Percentiles rank a stretch among this genome's conserved stretches.
Conservation (phyloP, 2,888 invertebrate genomes). For the Agapetus fuscipes region DNA sequence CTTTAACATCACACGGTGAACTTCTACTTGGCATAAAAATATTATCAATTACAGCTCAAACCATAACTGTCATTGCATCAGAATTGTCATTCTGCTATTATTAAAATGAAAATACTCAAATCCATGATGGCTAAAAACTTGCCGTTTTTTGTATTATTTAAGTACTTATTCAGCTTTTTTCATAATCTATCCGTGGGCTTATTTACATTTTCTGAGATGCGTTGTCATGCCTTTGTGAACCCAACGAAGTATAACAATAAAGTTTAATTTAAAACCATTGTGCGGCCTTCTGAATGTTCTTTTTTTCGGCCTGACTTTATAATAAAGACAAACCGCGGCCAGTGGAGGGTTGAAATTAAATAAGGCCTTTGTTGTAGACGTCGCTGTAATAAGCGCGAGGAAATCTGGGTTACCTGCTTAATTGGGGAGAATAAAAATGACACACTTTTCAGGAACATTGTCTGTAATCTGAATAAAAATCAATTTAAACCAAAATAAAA, state of each 20-base stretch:
- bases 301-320: slow-evolving; percentile 11
- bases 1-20: too few species aligned
- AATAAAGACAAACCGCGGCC: slow-evolving; percentile 20
- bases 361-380: slow-evolving; percentile 8
- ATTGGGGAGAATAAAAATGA: too few species aligned
- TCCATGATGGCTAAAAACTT: not conserved
- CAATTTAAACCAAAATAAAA: too few species aligned
- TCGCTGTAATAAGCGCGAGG: too few species aligned
- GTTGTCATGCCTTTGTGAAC: slow-evolving; percentile 9
- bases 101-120: slow-evolving; percentile 6
- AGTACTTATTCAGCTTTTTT: slow-evolving; percentile 13
- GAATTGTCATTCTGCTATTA: too few species aligned
- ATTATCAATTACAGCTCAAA: too few species aligned
- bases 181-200: slow-evolving; percentile 8
- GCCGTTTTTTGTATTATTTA: slow-evolving; percentile 6
- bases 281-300: slow-evolving; percentile 9
- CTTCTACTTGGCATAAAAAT: too few species aligned
- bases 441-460: too few species aligned
- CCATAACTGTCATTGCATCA: too few species aligned
- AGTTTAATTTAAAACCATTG: slow-evolving; percentile 20
- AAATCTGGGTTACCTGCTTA: too few species aligned
- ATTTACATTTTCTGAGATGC: slow-evolving; percentile 10
- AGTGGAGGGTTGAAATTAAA: slow-evolving; percentile 9
- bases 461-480: too few species aligned
- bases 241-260: slow-evolving; percentile 17